Base-by-base conservation (phyloP, 2,888 invertebrate species). In the Branchipolynoe longqiensis region DNA sequence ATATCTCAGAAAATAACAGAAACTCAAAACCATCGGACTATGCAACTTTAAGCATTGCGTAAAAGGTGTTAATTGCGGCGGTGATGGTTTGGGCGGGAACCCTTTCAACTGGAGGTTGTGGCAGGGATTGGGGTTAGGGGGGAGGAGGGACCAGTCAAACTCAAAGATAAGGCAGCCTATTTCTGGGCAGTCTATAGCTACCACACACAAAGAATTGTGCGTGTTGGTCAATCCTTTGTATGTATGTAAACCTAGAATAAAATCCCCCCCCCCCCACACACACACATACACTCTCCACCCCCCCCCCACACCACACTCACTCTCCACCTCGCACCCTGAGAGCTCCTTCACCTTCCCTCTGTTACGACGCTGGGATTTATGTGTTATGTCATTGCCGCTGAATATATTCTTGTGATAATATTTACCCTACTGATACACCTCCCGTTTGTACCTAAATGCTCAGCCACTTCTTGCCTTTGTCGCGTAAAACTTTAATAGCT, bases 201-300 rank as follows among this genome's bases (percentile, higher is more conserved):
- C 58, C 18, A 58, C 22, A 58, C 58, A 58, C 58, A 58, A 58
- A 58, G 58, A n/a, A 14, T 4, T 14, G n/a, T 8, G 22, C n/a
- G 58, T 4, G 58, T 25, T 58, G 58, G 58, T 18, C 58, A 58
- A n/a, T n/a, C 58, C 58, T 58, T 58, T 58, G 58, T 58, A 58
- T 58, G 12, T 58, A 58, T 58, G 58, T 25, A 58, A 58, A 58
- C 58, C 58, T 58, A 58, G 58, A 58, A 58, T 58, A 58, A 58
- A 58, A 58, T 58, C 12, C 14, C 58, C 58, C 58, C n/a, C n/a
- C 25, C n/a, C n/a, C n/a, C n/a, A n/a, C n/a, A n/a, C n/a, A n/a
- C n/a, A n/a, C n/a, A n/a, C n/a, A n/a, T n/a, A n/a, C n/a, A n/a
- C n/a, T n/a, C n/a, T n/a, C n/a, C n/a, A n/a, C n/a, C n/a, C n/a